Percentiles rank a stretch among this genome's conserved stretches.
Conservation (phyloP, 2,797 vertebrate species). For the Zalophus californianus region DNA sequence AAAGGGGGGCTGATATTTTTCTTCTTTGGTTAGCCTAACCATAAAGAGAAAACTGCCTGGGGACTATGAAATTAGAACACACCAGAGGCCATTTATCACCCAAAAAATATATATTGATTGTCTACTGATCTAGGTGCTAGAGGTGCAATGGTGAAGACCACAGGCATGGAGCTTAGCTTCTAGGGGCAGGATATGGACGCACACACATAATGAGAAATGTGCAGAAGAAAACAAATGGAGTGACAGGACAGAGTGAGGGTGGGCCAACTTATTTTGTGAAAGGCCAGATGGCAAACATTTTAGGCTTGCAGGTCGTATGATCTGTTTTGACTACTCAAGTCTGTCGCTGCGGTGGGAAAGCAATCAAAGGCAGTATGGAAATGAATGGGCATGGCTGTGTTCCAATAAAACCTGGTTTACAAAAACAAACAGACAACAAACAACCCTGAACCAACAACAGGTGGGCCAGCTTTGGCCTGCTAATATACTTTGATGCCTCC, state of each 20-base stretch:
- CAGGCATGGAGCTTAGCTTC: neutral
- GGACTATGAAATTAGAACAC: neutral
- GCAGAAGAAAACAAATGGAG: constrained; percentile 27
- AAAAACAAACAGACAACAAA: neutral
- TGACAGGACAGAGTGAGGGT: neutral
- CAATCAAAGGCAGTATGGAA: neutral
- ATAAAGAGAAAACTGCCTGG: neutral
- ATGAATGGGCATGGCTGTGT: neutral
- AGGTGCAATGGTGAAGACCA: neutral
- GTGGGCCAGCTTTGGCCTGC: neutral
- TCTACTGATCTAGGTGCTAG: neutral
- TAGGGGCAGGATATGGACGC: neutral
- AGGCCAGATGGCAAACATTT: neutral
- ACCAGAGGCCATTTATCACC: neutral
- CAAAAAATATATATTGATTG: neutral
- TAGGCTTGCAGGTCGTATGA: neutral
- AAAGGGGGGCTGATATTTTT: neutral
- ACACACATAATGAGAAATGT: neutral
- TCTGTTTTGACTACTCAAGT: neutral
- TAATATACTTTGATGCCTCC: neutral
- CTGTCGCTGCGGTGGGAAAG: neutral
- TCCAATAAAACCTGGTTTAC: constrained; percentile 11
- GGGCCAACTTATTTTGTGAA: neutral
- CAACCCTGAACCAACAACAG: neutral
- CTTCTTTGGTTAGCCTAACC: neutral